Evolutionary conservation across 2,888 invertebrate genomes (phyloP), one percentile per base, ranked within the genome.

Genomic region (Microctonus aethiopoides): DNA sequence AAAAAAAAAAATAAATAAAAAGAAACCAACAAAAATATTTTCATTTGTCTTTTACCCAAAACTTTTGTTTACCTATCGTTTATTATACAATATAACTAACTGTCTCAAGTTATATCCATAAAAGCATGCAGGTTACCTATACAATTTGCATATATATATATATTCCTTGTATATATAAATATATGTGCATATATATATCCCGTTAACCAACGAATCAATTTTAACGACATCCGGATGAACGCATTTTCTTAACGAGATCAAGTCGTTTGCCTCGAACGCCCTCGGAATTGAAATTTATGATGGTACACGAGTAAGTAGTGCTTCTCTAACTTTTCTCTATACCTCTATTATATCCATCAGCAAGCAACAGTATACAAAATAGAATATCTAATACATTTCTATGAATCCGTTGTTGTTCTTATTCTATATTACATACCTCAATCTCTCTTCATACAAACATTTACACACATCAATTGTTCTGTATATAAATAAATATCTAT

Each of bases 151-250:
- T 16, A 16, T 22, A 22, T n/a, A 39, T 52, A 52, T 52, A 36
- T 59, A n/a, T n/a, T n/a, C n/a, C 34, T n/a, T 41, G 61, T 13
- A 41, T 26, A 56, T 5, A 26, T 57, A 29, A 20, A 57, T 39
- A 46, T 32, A 51, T 63, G 41, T n/a, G 39, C 46, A 24, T 46
- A 63, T 20, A 63, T 20, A 10, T 32, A 57, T 57, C 29, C 69
- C 64, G 69, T 69, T 69, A 69, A 39, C 57, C 62, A 46, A 39
- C 41, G 60, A 65, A 70, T 70, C 54, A 39, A 70, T 66, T 70
- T 70, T 66, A 70, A 70, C 70, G 61, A 70, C 61, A 66, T 70
- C 54, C 70, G 65, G 54, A 66, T 66, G 56, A 56, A 36, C 64
- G 34, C 64, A 64, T 64, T 64, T 54, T 64, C 62, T 64, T 64